Evolutionary conservation across 1,140 invertebrate genomes (phyloP), one percentile per base, ranked within the genome.

Genomic region (Scaptomyza pallida): DNA sequence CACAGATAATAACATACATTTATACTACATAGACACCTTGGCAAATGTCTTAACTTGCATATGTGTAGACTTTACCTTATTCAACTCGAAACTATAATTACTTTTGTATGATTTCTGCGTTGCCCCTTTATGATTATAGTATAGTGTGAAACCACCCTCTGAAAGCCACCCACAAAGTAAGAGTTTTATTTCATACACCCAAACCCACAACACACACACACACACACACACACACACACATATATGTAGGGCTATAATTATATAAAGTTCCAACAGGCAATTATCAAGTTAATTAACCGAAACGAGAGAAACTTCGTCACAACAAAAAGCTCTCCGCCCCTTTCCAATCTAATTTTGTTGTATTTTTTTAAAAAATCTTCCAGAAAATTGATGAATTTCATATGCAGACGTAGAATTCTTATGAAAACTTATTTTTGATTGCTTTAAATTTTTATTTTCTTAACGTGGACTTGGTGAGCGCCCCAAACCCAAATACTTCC

Each of bases 391-490:
- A n/a, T n/a, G n/a, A n/a, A n/a, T n/a, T n/a, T n/a, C n/a, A n/a
- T n/a, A n/a, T n/a, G n/a, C n/a, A n/a, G n/a, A n/a, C n/a, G n/a
- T n/a, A n/a, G n/a, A n/a, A n/a, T n/a, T n/a, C n/a, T n/a, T n/a
- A 30, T 30, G 0, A 52, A 9, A 26, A 35, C 16, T 44, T 45
- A 15, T 44, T 64, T 17, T 35, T 57, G 71, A 61, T 0, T 41
- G 5, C 23, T 0, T 26, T 41, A 40, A 4, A 41, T 47, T 72
- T 65, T 48, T 77, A 43, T 44, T 64, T 81, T 64, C 45, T 65
- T 86, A 81, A 81, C 63, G 65, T 86, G 81, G 67, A 75, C 77
- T 81, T 86, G 74, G 82, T 88, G 82, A 86, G 82, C 82, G 75
- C 57, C 75, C 68, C 5, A 55, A 21, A 48, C 74, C 65, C 62